These are phyloP conservation scores for Shargacucullia verbasci DNA, from an alignment of 2,888 invertebrate species.

Conservation along the genomic window DNA sequence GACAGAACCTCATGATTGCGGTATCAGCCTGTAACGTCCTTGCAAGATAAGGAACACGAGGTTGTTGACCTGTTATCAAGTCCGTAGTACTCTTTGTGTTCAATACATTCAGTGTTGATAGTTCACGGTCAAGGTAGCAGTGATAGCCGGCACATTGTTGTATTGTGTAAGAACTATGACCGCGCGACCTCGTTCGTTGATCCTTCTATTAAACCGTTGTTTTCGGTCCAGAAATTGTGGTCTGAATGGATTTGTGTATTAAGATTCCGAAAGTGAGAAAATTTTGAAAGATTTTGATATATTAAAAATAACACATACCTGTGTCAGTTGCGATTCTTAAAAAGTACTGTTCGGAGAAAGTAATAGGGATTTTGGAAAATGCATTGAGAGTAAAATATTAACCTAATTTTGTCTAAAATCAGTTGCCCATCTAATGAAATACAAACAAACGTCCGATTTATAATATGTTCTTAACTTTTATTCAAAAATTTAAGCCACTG, in stretches of 20 bases:
- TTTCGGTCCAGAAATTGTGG: background rate
- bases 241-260: no score
- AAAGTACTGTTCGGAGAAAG: no score
- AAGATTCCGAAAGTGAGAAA: no score
- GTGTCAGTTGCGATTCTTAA: no score
- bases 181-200: slow-evolving; percentile 20
- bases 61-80: slow-evolving; percentile 20
- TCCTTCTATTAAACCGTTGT: background rate
- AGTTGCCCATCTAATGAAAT: no score
- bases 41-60: slow-evolving; percentile 15
- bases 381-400: no score
- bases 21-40: slow-evolving; percentile 3
- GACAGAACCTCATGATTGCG: background rate
- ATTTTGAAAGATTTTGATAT: no score
- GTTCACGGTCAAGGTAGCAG: slow-evolving; percentile 35
- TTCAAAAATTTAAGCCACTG: background rate
- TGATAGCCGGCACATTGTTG: slow-evolving; percentile 24
- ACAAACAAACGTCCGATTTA: background rate
- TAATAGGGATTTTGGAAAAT: no score
- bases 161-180: slow-evolving; percentile 8
- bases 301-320: no score
- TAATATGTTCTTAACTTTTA: no score
- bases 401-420: no score
- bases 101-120: slow-evolving; percentile 4
- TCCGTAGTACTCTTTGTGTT: slow-evolving; percentile 20